Conservation (phyloP, 2,888 invertebrate species). For the Teleiodes luculella region DNA sequence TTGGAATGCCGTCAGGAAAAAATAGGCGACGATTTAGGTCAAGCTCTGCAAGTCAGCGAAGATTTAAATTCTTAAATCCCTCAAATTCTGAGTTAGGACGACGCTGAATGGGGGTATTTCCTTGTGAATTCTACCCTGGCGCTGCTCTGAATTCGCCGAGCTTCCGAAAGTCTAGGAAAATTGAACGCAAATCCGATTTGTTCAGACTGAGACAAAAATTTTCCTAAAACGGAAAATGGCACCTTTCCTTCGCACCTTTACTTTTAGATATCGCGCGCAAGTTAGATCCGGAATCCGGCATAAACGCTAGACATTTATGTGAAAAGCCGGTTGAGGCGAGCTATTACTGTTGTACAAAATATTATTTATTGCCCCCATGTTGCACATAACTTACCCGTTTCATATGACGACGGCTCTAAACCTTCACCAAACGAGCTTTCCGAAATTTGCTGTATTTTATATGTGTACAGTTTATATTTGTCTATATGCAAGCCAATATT, state of each 20-base stretch:
- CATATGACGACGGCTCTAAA: conserved; percentile 7
- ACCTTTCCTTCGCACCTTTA: conserved; percentile 26
- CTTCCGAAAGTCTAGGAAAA: conserved; percentile 68
- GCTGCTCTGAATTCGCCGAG: conserved; percentile 50
- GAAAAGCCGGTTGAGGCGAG: neutral
- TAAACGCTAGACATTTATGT: conserved; percentile 6
- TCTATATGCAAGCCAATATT: neutral
- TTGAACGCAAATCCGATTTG: conserved; percentile 75
- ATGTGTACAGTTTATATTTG: neutral
- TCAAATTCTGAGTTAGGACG: conserved; percentile 53
- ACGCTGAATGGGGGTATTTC: conserved; percentile 43
- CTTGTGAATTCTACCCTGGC: conserved; percentile 49
- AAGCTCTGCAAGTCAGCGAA: conserved; percentile 47
- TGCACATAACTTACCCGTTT: conserved; percentile 7
- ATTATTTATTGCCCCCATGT: conserved; percentile 8
- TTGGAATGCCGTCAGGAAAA: conserved; percentile 12
- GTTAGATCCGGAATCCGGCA: neutral
- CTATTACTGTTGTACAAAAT: conserved; percentile 6
- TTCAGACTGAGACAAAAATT: conserved; percentile 49
- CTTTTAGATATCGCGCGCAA: neutral
- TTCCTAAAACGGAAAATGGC: conserved; percentile 46
- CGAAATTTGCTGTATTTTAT: conserved; percentile 7
- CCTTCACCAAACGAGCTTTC: conserved; percentile 6
- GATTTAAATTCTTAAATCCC: conserved; percentile 64
- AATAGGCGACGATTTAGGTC: conserved; percentile 41